Evolutionary conservation across 1,140 invertebrate species (phyloP), one percentile per base, ranked within the genome.

Genomic region (Andrena cerasifolii): DNA sequence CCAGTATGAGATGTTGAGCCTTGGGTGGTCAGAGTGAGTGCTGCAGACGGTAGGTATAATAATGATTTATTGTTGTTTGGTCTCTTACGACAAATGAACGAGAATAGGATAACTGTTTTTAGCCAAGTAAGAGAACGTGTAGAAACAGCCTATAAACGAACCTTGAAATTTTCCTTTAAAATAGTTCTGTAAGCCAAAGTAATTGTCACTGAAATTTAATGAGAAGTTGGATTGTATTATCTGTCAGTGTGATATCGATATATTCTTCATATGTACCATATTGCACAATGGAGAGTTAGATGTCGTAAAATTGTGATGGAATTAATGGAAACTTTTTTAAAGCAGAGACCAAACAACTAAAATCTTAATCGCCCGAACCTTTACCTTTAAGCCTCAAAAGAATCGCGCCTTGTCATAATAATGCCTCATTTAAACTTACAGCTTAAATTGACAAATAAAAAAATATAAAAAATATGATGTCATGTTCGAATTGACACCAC

Each of bases 361-460:
- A 85, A 74, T 78, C 80, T 83, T 86, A 86, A 84, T 82, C 80
- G 71, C 86, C 85, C 87, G 79, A 85, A 84, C 83, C 74, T 84
- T 83, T 89, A 87, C 82, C 65, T 86, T 83, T 86, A 87, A 89
- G 86, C 83, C 85, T 86, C 79, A 86, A 86, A 84, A 86, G 84
- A 88, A 88, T 87, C 78, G 82, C 86, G 87, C 82, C 84, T 89
- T 88, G 66, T 87, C 83, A 87, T 89, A 90, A 91, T 92, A 88
- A 93, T 93, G 82, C 88, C 90, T 92, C 87, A 89, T 93, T 93
- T 93, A 86, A 93, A 93, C 86, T 93, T 93, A 91, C 92, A 93
- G 92, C 92, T 92, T 90, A 86, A 89, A 89, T 88, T 90, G 88
- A 90, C 82, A 91, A 89, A 91, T 89, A 91, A 83, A 88, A 86